Conservation (phyloP, 1,140 invertebrate species). For the Pseudomyrmex sp. region DNA sequence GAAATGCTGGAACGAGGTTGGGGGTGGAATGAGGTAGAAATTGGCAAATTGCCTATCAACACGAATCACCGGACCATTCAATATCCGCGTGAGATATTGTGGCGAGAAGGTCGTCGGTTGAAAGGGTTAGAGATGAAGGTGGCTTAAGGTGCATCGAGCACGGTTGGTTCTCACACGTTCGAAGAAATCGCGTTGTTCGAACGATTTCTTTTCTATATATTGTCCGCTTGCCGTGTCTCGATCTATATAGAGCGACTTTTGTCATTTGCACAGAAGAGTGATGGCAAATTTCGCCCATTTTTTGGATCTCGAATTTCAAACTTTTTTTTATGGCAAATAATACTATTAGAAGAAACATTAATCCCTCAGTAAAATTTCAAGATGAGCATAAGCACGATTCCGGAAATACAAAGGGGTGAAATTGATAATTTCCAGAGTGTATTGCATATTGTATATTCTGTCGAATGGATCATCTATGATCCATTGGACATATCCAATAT, state of each 20-base stretch:
- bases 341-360: no score
- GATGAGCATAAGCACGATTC: no score
- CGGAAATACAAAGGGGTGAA: no score
- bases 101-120: conserved; percentile 33
- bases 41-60: conserved; percentile 75
- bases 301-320: no score
- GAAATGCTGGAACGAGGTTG: conserved; percentile 14
- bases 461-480: no score
- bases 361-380: no score
- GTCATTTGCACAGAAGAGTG: not conserved
- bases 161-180: conserved; percentile 22
- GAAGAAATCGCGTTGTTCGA: conserved; percentile 62
- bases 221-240: not conserved
- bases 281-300: no score
- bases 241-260: not conserved
- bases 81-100: conserved; percentile 71
- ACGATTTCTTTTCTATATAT: conserved; percentile 27
- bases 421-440: no score
- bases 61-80: conserved; percentile 70
- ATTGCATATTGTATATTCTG: no score
- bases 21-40: conserved; percentile 61
- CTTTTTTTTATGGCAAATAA: no score
- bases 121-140: conserved; percentile 17
- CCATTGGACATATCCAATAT: no score
- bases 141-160: not conserved